Conservation (phyloP, 2,888 invertebrate species). For the Zele albiditarsus region DNA sequence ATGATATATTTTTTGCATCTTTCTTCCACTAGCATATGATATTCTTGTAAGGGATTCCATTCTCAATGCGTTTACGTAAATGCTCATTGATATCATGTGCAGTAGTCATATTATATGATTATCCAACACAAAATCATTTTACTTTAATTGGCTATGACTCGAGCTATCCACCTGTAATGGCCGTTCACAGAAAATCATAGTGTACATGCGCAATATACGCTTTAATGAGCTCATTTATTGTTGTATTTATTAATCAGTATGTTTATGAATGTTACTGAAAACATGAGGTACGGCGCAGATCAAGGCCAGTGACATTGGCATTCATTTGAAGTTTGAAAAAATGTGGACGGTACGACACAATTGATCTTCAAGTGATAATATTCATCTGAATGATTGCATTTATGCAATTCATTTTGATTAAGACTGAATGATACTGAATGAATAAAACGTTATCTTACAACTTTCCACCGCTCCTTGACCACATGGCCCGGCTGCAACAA, state of each 20-base stretch:
- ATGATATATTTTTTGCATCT: conserved; percentile 8
- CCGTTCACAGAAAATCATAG: background rate
- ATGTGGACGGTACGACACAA: too few species aligned
- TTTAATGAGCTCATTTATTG: background rate
- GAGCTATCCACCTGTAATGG: background rate
- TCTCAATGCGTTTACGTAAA: background rate
- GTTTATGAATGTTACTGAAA: background rate
- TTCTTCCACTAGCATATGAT: background rate
- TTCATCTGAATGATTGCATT: background rate
- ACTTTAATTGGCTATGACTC: background rate
- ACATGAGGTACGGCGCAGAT: background rate
- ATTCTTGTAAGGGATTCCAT: conserved; percentile 4
- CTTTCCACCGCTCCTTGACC: conserved; percentile 99
- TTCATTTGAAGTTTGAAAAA: background rate
- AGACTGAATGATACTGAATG: conserved; percentile 19
- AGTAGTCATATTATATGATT: background rate
- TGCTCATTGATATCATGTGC: background rate
- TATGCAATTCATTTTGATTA: background rate
- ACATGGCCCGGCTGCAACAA: conserved; percentile 96
- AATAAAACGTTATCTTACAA: conserved; percentile 77
- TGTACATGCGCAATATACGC: background rate
- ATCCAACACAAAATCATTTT: conserved; percentile 8
- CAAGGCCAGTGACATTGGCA: background rate
- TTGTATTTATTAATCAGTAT: background rate
- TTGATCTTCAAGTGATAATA: background rate